phyloP scores from a whole-genome alignment of 2,797 vertebrate genomes.

The Periparus ater region DNA sequence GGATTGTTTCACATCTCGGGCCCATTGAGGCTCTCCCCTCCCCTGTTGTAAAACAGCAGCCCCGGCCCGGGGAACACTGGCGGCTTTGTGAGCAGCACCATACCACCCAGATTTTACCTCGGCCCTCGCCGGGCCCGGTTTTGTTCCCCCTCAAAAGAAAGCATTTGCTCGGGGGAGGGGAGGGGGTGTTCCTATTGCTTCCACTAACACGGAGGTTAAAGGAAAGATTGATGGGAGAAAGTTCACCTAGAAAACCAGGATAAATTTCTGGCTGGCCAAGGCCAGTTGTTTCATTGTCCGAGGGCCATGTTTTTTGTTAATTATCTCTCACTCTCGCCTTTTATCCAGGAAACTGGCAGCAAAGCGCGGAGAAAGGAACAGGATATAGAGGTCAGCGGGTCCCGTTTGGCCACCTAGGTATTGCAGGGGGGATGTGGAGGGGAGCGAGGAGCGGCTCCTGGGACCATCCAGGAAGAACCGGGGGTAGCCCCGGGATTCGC shows the following conservation, averaged over 20 bases:
- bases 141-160: conserved; percentile 80
- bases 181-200: conserved; percentile 84
- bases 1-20: conserved; percentile 92
- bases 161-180: conserved; percentile 81
- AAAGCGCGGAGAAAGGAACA: conserved; percentile 88
- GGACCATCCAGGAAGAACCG: neutral
- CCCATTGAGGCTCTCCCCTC: conserved; percentile 90
- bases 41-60: conserved; percentile 98
- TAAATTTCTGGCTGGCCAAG: conserved; percentile 79
- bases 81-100: conserved; percentile 87
- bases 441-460: neutral
- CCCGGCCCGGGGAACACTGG: conserved; percentile 86
- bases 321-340: conserved; percentile 90
- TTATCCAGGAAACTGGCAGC: conserved; percentile 78
- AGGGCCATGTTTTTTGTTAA: conserved; percentile 92
- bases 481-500: neutral
- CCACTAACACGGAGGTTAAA: conserved; percentile 91
- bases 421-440: conserved; percentile 71
- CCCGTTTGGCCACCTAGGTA: conserved; percentile 93
- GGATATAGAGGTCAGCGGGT: conserved; percentile 94
- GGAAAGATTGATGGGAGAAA: conserved; percentile 97
- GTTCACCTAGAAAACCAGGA: conserved; percentile 83
- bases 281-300: conserved; percentile 86
- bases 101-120: conserved; percentile 97
- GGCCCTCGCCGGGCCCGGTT: conserved; percentile 70